These are phyloP conservation scores for Phoxinus dragarum DNA, from an alignment of 2,797 vertebrate species.

Conservation along the genomic window DNA sequence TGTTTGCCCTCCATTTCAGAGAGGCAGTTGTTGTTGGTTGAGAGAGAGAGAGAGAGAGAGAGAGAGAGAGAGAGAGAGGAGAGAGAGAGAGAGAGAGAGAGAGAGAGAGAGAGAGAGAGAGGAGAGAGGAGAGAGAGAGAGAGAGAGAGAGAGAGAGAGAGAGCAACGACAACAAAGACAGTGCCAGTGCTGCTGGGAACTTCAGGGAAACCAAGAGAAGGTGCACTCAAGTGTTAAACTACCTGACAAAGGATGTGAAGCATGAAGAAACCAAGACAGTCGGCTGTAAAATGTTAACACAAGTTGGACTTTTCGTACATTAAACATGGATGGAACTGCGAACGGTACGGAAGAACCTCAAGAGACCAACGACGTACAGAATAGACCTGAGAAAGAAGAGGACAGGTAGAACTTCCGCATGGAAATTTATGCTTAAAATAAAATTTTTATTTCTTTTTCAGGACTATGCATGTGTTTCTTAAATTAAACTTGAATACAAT, in stretches of 20 bases:
- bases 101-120: slow-evolving; percentile 11
- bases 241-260: slow-evolving; percentile 25
- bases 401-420: slow-evolving; percentile 38
- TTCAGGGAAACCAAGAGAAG: not conserved
- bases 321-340: slow-evolving; percentile 32
- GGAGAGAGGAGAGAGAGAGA: slow-evolving; percentile 2
- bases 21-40: slow-evolving; percentile 50
- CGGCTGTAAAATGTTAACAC: slow-evolving; percentile 36
- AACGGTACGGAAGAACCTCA: slow-evolving; percentile 21
- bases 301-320: slow-evolving; percentile 29
- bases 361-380: not conserved
- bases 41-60: not conserved
- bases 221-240: slow-evolving; percentile 33
- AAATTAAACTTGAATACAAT: not conserved
- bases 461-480: not conserved
- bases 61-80: slow-evolving; percentile 6
- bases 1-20: slow-evolving; percentile 51
- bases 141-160: slow-evolving; percentile 13
- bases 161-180: slow-evolving; percentile 26
- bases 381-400: slow-evolving; percentile 25
- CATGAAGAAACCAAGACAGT: slow-evolving; percentile 35
- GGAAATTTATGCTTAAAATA: not conserved
- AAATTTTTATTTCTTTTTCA: not conserved
- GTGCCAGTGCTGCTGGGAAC: slow-evolving; percentile 4
- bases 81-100: slow-evolving; percentile 5